Evolutionary conservation across 2,797 vertebrate species (phyloP).

Genomic region (Cossypha polioptera): DNA sequence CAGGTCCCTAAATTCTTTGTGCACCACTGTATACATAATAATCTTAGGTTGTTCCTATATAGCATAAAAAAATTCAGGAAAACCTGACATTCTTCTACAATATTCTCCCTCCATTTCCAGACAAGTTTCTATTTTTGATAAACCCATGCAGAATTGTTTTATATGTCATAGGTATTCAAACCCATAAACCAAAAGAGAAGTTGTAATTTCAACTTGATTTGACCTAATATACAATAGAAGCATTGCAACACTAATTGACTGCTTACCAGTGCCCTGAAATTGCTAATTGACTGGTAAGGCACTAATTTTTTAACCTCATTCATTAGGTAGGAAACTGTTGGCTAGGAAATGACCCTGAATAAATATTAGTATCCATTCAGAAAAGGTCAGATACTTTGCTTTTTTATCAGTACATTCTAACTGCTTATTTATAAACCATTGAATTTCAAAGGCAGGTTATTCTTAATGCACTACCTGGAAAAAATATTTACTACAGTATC

Average conservation of each 20-base stretch:
- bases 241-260: not conserved
- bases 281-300: not conserved
- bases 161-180: not conserved
- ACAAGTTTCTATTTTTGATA: not conserved
- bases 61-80: not conserved
- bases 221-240: not conserved
- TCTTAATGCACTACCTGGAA: not conserved
- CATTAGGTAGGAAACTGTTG: not conserved
- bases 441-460: not conserved
- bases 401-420: not conserved
- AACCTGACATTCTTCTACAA: not conserved
- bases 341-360: not conserved
- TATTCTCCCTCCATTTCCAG: not conserved
- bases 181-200: not conserved
- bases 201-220: not conserved
- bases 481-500: not conserved
- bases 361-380: not conserved
- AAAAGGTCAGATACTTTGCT: not conserved
- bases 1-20: not conserved
- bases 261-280: not conserved
- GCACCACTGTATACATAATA: not conserved
- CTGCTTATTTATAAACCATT: not conserved
- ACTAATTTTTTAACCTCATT: not conserved
- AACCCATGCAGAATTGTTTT: not conserved
- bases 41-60: not conserved